Evolutionary conservation across 2,113 vertebrate genomes (phyloP).

Genomic region (Podarcis cretensis): DNA sequence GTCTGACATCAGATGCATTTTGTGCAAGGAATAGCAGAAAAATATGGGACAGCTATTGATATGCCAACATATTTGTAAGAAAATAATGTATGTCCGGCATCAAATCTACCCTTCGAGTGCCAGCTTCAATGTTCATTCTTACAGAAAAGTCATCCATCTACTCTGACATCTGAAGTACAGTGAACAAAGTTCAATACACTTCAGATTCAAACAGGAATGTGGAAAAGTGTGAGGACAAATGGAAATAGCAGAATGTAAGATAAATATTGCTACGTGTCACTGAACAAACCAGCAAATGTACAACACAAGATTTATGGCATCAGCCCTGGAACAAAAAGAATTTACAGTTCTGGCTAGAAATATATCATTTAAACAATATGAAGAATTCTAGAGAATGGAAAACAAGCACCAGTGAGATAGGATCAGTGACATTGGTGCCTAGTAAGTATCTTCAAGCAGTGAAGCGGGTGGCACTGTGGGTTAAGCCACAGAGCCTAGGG

Average conservation of each 20-base stretch:
- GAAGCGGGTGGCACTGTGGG: no score
- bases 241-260: constrained; percentile 45
- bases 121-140: constrained; percentile 32
- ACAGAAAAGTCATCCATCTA: constrained; percentile 39
- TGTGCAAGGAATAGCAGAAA: not conserved
- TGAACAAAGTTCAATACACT: constrained; percentile 50
- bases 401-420: constrained; percentile 4
- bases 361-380: constrained; percentile 52
- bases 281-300: constrained; percentile 30
- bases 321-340: constrained; percentile 42
- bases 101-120: not conserved
- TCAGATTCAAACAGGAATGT: constrained; percentile 49
- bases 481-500: no score
- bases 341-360: constrained; percentile 33
- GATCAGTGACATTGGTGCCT: constrained; percentile 17
- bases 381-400: constrained; percentile 47
- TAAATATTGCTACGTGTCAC: constrained; percentile 54
- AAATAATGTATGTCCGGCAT: constrained; percentile 27
- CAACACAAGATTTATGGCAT: constrained; percentile 49
- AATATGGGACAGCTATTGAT: constrained; percentile 8
- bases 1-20: not conserved
- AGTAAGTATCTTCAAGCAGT: not conserved
- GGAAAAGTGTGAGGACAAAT: constrained; percentile 42
- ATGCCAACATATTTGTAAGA: constrained; percentile 24
- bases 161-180: constrained; percentile 23